Evolutionary conservation across 2,888 invertebrate genomes (phyloP), one percentile per base, ranked within the genome.

Genomic region (Nephrotoma guestfalica): DNA sequence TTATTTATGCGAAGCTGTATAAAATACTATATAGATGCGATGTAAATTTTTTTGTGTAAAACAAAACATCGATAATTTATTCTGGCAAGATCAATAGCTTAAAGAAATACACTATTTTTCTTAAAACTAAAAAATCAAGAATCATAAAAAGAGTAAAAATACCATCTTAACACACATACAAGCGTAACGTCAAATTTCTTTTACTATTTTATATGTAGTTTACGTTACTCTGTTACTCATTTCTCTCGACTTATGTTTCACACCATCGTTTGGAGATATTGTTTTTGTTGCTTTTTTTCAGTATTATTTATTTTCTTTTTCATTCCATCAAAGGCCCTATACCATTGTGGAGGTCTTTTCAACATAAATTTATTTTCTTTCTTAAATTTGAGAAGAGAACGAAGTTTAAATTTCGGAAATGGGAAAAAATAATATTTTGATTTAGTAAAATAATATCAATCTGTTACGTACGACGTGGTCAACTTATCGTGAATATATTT

Each of bases 301-400:
- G 30, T 71, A 30, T 71, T 71, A 71, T 71, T 71, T 71, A 84
- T 84, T 84, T 41, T 84, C 42, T 84, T 84, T 84, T 84, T 84
- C 42, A 84, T 84, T 84, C 84, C 84, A 84, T 84, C 84, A 84
- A 84, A 84, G 41, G 84, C 84, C 42, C 41, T 84, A 84, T 41
- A 84, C 84, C 84, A 84, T 71, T 71, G 71, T 71, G 71, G 71
- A 71, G 71, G 71, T 71, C 71, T 71, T 71, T 71, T 71, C 18
- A 47, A 30, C 71, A 71, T 30, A 71, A 4, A 30, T 30, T 30
- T 30, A 1, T 71, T 71, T 71, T 30, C 7, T 30, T 11, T 71
- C 15, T 15, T 30, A 7, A 7, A 6, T 18, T 71, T 30, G 71
- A 71, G 71, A 71, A 30, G 71, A 71, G 71, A 71, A 71, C 30